Evolutionary conservation across 2,888 invertebrate species (phyloP).

Genomic region (Ceratothoa steindachneri): DNA sequence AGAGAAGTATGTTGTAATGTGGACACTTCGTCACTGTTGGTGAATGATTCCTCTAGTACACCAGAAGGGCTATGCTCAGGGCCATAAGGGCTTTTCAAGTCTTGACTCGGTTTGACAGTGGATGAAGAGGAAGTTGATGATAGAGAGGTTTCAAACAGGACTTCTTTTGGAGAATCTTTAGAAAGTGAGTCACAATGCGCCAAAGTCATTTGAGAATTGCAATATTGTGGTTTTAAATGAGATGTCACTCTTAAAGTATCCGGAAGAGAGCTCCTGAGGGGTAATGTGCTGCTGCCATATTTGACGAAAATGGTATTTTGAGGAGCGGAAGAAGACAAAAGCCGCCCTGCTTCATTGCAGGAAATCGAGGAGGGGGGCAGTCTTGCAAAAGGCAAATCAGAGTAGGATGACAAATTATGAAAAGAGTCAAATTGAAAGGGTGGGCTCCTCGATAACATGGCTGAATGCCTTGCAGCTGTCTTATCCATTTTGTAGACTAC

Average conservation of each 20-base stretch:
- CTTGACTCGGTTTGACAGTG: not conserved
- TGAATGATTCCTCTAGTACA: not conserved
- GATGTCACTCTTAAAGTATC: not conserved
- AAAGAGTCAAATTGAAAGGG: too few relatives aligned
- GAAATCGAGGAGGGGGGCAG: too few relatives aligned
- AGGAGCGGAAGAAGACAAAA: not conserved
- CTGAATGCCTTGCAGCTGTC: too few relatives aligned
- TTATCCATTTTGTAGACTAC: too few relatives aligned
- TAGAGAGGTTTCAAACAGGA: not conserved
- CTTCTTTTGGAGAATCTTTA: not conserved
- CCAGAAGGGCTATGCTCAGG: not conserved
- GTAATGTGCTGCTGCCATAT: too few relatives aligned
- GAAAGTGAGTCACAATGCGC: not conserved
- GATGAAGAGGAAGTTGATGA: not conserved
- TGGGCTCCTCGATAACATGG: too few relatives aligned
- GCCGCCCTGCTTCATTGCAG: too few relatives aligned
- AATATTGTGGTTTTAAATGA: not conserved
- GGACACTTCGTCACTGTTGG: constrained; percentile 21
- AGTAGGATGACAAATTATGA: too few relatives aligned
- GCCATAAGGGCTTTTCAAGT: not conserved
- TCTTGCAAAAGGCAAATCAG: too few relatives aligned
- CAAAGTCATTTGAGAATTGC: not conserved
- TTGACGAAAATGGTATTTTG: not conserved
- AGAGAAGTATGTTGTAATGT: constrained; percentile 34
- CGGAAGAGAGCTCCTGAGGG: not conserved